These are phyloP conservation scores for Orius laevigatus DNA, from an alignment of 1,140 invertebrate genomes.

Conservation along the genomic window DNA sequence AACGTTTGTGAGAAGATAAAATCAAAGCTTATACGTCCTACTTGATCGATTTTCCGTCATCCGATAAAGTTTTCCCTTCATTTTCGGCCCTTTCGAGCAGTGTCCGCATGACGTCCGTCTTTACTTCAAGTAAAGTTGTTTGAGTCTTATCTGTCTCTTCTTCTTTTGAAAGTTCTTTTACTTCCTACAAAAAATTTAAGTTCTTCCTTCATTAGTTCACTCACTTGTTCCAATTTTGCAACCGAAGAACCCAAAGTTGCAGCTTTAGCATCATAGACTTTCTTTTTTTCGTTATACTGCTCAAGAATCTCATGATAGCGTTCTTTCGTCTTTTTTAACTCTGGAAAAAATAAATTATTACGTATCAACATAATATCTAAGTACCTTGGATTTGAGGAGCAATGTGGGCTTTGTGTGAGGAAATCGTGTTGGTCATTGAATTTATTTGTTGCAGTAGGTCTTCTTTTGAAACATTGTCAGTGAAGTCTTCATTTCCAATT, in stretches of 20 bases:
- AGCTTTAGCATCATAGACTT: conserved; percentile 36
- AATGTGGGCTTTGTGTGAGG: conserved; percentile 10
- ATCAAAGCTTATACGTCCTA: background rate
- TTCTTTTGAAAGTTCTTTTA: conserved; percentile 19
- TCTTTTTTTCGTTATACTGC: conserved; percentile 39
- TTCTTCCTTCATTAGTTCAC: conserved; percentile 13
- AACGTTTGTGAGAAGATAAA: background rate
- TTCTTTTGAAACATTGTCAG: conserved; percentile 14
- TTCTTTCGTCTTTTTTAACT: conserved; percentile 39
- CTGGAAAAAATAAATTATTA: conserved; percentile 23
- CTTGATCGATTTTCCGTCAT: conserved; percentile 2
- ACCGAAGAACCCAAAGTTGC: conserved; percentile 37
- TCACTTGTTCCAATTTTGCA: conserved; percentile 37
- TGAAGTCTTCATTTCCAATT: background rate
- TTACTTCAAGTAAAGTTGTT: conserved; percentile 21
- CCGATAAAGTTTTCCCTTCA: conserved; percentile 5
- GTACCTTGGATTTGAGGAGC: conserved; percentile 9
- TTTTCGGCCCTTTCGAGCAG: conserved; percentile 16
- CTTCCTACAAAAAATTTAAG: conserved; percentile 17
- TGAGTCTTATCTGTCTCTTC: conserved; percentile 18
- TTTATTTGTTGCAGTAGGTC: conserved; percentile 14
- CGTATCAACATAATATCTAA: background rate
- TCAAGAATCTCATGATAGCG: conserved; percentile 35
- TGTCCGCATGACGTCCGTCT: conserved; percentile 19
- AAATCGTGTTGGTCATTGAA: conserved; percentile 9